Conservation (phyloP, 2,888 invertebrate genomes). For the Punctoribates punctum region DNA sequence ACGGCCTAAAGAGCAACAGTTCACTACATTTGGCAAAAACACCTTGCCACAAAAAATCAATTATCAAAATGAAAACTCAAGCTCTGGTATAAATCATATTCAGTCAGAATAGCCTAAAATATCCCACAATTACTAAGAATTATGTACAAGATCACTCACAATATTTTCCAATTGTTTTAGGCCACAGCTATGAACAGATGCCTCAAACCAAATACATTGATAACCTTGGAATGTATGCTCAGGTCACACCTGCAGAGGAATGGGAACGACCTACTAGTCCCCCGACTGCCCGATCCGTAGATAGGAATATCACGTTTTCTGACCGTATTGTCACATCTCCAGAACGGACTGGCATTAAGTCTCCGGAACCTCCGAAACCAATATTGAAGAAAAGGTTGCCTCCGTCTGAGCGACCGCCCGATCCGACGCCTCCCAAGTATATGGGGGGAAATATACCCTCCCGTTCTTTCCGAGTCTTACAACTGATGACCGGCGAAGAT, state of each 20-base stretch:
- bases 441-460: conserved; percentile 73
- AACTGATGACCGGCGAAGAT: conserved; percentile 65
- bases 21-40: conserved; percentile 26
- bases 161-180: too few relatives aligned
- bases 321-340: background rate
- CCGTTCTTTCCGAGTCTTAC: conserved; percentile 71
- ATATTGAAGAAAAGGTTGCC: conserved; percentile 44
- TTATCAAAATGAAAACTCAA: background rate
- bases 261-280: background rate
- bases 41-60: conserved; percentile 12
- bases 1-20: background rate
- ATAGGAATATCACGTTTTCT: background rate
- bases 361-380: conserved; percentile 6
- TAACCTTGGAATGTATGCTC: conserved; percentile 27
- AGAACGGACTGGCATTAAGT: background rate
- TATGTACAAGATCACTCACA: too few relatives aligned
- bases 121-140: background rate
- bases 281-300: background rate
- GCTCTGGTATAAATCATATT: background rate
- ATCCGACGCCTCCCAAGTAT: conserved; percentile 50
- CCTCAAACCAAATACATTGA: conserved; percentile 14
- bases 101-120: background rate
- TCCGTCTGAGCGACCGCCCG: conserved; percentile 45
- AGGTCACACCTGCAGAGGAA: background rate
- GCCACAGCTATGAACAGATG: too few relatives aligned